phyloP scores from a whole-genome alignment of 2,888 invertebrate genomes.

The Galerucella nymphaeae region DNA sequence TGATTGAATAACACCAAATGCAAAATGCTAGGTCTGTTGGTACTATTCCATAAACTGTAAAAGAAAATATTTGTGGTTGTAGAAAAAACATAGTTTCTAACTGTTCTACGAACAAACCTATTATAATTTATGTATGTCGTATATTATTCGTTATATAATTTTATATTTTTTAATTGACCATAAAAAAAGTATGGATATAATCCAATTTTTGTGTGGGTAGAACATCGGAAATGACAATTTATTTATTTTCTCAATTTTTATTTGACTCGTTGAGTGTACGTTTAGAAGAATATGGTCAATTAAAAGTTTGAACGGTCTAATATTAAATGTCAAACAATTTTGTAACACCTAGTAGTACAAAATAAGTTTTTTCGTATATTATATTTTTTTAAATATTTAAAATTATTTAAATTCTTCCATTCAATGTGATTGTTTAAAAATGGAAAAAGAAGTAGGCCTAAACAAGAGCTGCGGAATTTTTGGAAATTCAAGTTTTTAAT shows the following conservation, averaged over 20 bases:
- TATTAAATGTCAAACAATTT: constrained; percentile 29
- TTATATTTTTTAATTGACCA: constrained; percentile 42
- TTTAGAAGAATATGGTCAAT: constrained; percentile 39
- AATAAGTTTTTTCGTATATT: constrained; percentile 38
- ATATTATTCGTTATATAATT: constrained; percentile 12
- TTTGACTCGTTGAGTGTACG: background rate
- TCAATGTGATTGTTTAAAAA: constrained; percentile 40
- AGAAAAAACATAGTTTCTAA: too few species aligned
- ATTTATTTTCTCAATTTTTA: too few species aligned
- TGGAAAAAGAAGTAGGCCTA: constrained; percentile 43
- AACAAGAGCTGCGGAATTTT: background rate
- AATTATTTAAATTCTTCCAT: constrained; percentile 35
- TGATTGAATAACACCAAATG: too few species aligned
- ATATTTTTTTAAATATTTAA: constrained; percentile 38
- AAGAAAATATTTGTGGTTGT: too few species aligned
- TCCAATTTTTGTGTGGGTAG: background rate
- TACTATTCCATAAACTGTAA: too few species aligned
- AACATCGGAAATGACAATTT: too few species aligned
- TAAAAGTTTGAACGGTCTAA: constrained; percentile 43
- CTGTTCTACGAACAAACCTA: too few species aligned
- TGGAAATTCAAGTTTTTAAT: background rate
- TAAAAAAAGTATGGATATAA: constrained; percentile 14
- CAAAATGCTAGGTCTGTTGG: too few species aligned
- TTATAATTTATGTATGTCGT: constrained; percentile 15
- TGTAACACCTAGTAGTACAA: constrained; percentile 44